A percentile compares a stretch with the other conserved stretches of the same genome.
Conservation (phyloP, 2,797 vertebrate genomes). For the Decapterus maruadsi region DNA sequence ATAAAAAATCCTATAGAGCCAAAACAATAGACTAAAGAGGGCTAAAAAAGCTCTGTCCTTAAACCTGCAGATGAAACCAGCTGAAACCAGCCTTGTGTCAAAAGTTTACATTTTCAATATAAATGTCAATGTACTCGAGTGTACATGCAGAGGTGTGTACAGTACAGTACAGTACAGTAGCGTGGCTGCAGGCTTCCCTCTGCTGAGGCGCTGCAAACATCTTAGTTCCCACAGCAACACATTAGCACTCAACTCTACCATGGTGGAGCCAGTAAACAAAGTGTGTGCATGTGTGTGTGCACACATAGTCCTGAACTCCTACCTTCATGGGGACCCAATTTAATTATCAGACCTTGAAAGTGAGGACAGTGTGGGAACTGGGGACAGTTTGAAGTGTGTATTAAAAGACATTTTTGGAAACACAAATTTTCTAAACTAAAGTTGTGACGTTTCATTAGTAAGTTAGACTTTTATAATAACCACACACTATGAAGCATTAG, state of each 20-base stretch:
- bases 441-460: no score
- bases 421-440: no score
- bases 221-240: conserved; percentile 74
- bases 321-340: conserved; percentile 10
- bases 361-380: not conserved
- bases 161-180: conserved; percentile 24
- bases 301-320: not conserved
- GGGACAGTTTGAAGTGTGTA: not conserved
- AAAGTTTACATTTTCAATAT: conserved; percentile 22
- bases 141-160: conserved; percentile 7
- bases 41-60: not conserved
- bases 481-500: no score
- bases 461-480: no score
- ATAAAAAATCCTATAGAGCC: not conserved
- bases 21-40: not conserved
- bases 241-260: conserved; percentile 49
- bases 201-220: conserved; percentile 50
- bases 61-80: not conserved
- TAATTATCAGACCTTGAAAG: not conserved
- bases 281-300: conserved; percentile 19
- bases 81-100: not conserved
- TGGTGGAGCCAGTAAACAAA: conserved; percentile 34
- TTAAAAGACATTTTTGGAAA: no score
- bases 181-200: conserved; percentile 55
- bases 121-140: not conserved